Evolutionary conservation across 2,797 vertebrate species (phyloP), one percentile per base, ranked within the genome.

Genomic region (Oreochromis mossambicus): DNA sequence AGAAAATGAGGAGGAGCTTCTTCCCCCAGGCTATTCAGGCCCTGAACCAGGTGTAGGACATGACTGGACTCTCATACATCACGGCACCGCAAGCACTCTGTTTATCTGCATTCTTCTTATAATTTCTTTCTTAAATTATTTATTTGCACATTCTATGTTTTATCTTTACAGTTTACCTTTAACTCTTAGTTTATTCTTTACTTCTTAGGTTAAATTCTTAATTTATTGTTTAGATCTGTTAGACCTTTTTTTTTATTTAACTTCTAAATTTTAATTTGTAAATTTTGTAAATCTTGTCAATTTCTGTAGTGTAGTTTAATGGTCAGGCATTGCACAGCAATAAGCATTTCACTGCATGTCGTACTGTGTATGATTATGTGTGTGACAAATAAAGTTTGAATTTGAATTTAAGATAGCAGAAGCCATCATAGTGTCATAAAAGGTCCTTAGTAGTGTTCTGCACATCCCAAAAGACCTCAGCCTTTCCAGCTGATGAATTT

Each of bases 321-420:
- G 55, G 55, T 4, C 26, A 58, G 8, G 14, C 55, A 58, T 58
- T 58, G 14, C 8, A 32, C 5, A 32, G 26, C 1, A 58, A 58
- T 58, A 58, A 58, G 26, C 15, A 58, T 58, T 32, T 17, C 1
- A 58, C 8, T 32, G 26, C 55, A 58, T 58, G 55, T 58, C 1
- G 8, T 17, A 58, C 55, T 58, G 55, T 58, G 55, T 58, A 4
- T 32, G 55, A 58, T 58, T 17, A 32, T 58, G 55, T 0, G 3
- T 58, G 26, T 58, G 55, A 58, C 55, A 32, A 58, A 58, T 58
- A 58, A 8, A 58, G 17, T 58, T 58, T 58, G 26, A 58, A 32
- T 58, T 58, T 58, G 26, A 58, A 1, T 17, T 10, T 58, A 41
- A 66, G 19, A 38, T 38, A 3, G 19, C 34, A 66, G 34, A 66